Evolutionary conservation across 2,888 invertebrate genomes (phyloP).

Genomic region (Lingula anatina): DNA sequence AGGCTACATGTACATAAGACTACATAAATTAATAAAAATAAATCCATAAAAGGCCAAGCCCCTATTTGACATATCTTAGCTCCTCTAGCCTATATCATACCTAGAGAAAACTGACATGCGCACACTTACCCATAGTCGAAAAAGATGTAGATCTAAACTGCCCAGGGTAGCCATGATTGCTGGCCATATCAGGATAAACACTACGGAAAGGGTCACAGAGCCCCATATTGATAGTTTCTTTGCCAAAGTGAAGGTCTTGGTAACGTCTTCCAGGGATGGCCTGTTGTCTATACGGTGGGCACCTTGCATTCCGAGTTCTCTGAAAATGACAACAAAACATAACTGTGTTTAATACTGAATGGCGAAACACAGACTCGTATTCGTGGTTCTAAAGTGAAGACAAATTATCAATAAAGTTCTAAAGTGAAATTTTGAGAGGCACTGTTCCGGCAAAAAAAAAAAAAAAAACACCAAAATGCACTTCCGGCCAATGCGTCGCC

Average conservation of each 20-base stretch:
- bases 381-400: no score
- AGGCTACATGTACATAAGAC: no score
- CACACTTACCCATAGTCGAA: conserved; percentile 39
- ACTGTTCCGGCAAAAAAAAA: no score
- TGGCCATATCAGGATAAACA: conserved; percentile 41
- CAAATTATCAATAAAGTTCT: no score
- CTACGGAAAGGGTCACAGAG: conserved; percentile 19
- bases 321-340: no score
- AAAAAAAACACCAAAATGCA: no score
- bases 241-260: conserved; percentile 24
- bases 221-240: conserved; percentile 25
- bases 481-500: no score
- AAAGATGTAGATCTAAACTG: conserved; percentile 23
- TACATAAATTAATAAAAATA: no score
- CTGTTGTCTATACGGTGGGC: conserved; percentile 36
- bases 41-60: no score
- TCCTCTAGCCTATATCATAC: no score
- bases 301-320: conserved; percentile 35
- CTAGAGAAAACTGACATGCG: neutral
- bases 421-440: no score
- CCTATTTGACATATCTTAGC: no score
- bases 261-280: conserved; percentile 34
- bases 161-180: conserved; percentile 23
- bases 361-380: neutral
- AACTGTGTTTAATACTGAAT: neutral